These are phyloP conservation scores for Cantharis rufa DNA, from an alignment of 2,888 invertebrate genomes.

Conservation along the genomic window DNA sequence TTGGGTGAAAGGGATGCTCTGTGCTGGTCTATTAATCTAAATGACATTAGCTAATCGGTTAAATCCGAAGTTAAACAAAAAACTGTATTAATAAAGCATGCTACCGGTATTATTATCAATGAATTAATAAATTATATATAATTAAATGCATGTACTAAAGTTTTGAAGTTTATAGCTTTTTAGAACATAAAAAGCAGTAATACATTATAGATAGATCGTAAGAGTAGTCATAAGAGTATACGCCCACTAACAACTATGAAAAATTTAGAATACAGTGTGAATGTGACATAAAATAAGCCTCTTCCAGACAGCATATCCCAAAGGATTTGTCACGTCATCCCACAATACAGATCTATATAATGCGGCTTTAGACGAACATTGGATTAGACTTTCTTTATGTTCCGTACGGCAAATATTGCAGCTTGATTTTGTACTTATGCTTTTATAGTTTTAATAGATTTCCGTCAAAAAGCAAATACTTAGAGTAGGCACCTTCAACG, in stretches of 20 bases:
- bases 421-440: background rate
- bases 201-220: background rate
- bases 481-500: constrained; percentile 1
- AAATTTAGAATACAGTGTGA: constrained; percentile 46
- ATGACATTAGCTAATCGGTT: background rate
- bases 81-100: background rate
- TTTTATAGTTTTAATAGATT: constrained; percentile 21
- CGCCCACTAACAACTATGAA: constrained; percentile 24
- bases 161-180: background rate
- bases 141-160: background rate
- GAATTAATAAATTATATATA: background rate
- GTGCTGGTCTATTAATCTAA: background rate
- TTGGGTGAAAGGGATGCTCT: background rate
- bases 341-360: constrained; percentile 45
- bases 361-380: constrained; percentile 26
- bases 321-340: constrained; percentile 53
- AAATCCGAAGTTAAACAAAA: background rate
- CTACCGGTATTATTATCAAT: background rate
- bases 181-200: background rate
- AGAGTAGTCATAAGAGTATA: background rate
- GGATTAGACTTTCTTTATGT: constrained; percentile 30
- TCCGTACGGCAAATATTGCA: constrained; percentile 26
- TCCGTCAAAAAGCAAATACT: constrained; percentile 17
- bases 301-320: constrained; percentile 43
- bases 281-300: constrained; percentile 51